Percentiles rank a stretch among this genome's conserved stretches.
Evolutionary conservation across 53 echinoderm and acorn worm species (phyloP).

Genomic region (Luidia sarsii): DNA sequence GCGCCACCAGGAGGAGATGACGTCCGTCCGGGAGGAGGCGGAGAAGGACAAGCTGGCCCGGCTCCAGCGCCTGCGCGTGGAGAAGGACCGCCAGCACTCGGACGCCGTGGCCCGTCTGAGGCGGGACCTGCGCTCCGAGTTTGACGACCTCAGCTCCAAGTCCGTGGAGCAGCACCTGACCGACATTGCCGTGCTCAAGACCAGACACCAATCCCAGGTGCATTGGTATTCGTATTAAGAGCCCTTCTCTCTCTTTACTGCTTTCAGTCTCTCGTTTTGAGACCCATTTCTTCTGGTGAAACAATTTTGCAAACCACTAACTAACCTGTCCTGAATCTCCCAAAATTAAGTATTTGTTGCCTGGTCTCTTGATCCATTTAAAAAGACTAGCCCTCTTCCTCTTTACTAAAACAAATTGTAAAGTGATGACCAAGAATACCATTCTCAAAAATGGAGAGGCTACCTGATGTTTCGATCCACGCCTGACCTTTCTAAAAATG

Average conservation of each 20-base stretch:
- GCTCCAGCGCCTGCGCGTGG: slow-evolving; percentile 77
- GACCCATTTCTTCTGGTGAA: too few relatives aligned
- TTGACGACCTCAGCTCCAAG: slow-evolving; percentile 54
- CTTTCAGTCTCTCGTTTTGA: too few relatives aligned
- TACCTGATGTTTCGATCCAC: too few relatives aligned
- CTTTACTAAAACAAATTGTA: too few relatives aligned
- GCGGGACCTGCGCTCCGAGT: slow-evolving; percentile 83
- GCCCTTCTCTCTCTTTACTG: not conserved
- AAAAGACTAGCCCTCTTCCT: too few relatives aligned
- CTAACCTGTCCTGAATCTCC: too few relatives aligned
- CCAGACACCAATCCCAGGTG: slow-evolving; percentile 96
- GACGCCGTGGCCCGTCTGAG: slow-evolving; percentile 83
- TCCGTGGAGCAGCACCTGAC: slow-evolving; percentile 77
- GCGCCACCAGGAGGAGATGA: slow-evolving; percentile 65
- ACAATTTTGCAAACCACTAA: too few relatives aligned
- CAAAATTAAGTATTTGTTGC: too few relatives aligned
- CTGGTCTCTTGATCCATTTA: too few relatives aligned
- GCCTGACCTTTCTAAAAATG: too few relatives aligned
- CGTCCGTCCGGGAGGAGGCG: slow-evolving; percentile 50
- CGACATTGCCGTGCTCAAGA: slow-evolving; percentile 84
- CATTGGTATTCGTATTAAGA: slow-evolving; percentile 92
- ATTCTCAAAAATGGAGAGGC: too few relatives aligned
- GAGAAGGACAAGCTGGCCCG: slow-evolving; percentile 69
- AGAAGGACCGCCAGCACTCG: slow-evolving; percentile 84
- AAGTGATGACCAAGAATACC: too few relatives aligned